Base-by-base conservation (phyloP, 2,888 invertebrate species). In the Drosophila meridiana region DNA sequence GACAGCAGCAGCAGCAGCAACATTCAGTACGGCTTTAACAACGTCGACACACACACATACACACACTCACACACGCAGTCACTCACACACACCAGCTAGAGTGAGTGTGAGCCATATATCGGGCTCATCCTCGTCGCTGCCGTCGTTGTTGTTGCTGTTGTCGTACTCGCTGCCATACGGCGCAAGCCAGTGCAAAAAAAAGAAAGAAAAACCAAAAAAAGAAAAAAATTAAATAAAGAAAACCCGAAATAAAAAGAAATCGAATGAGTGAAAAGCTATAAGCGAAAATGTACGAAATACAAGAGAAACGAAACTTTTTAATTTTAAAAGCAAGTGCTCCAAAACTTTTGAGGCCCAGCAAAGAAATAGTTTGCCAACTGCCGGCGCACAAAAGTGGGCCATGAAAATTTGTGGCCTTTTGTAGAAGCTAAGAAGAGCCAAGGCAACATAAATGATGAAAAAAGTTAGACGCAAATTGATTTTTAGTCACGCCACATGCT, bases 311-410 rank as follows among this genome's bases (percentile, higher is more conserved):
- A 80, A 83, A 83, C 82, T 82, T 82, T 81, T 81, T 74, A 82
- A 82, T 82, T 82, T 82, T 38, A 61, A 76, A 64, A 71, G 69
- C 73, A 82, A 78, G 78, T 80, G 80, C 55, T 60, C 67, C 58
- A 76, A 82, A 69, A 67, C 70, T 71, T 69, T 61, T 48, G 50
- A 30, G 42, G 45, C 55, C 34, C 61, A 67, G 50, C 56, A 53
- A 68, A 71, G 70, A 67, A 69, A 72, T 72, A 73, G 62, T 78
- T 72, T 57, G 32, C 30, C 62, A 72, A 79, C 76, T 76, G 69
- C 73, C 76, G 73, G 83, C 73, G 83, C 86, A 75, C 67, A 78
- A 86, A 88, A 86, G 86, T 80, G 64, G 79, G 82, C 78, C 73
- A 68, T 71, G 72, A 66, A 75, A 78, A 63, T 77, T 65, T 66